These are phyloP conservation scores for Esox niger DNA, from an alignment of 2,113 vertebrate species.

Conservation along the genomic window DNA sequence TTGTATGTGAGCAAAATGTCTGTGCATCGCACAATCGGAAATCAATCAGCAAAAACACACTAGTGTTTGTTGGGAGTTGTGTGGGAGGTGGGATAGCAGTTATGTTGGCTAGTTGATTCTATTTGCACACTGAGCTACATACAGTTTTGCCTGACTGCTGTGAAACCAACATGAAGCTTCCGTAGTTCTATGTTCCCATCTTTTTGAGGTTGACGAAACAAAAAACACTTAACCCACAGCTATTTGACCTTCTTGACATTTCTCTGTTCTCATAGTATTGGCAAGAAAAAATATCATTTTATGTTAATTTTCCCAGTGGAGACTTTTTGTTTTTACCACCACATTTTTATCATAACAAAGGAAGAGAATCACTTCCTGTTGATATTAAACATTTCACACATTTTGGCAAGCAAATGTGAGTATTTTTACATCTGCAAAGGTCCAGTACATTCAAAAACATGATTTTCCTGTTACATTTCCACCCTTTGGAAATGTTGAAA, in stretches of 20 bases:
- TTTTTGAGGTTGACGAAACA: constrained; percentile 13
- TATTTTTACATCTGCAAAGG: neutral
- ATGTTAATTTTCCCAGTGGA: constrained; percentile 44
- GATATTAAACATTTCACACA: constrained; percentile 17
- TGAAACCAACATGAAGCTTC: neutral
- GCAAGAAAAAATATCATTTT: constrained; percentile 41
- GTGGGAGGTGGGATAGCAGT: neutral
- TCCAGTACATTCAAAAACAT: no score
- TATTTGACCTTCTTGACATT: constrained; percentile 49
- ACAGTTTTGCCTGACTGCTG: no score
- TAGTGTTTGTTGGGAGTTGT: no score
- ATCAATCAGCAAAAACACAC: neutral
- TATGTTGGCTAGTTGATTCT: neutral
- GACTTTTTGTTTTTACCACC: constrained; percentile 35
- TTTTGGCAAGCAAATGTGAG: constrained; percentile 16
- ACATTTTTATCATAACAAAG: constrained; percentile 47
- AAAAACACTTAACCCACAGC: constrained; percentile 30
- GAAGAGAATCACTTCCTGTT: constrained; percentile 8
- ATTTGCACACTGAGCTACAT: neutral
- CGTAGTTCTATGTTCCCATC: neutral
- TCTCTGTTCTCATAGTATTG: constrained; percentile 25
- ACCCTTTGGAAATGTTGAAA: no score
- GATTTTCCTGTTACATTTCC: no score
- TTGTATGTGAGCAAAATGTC: no score
- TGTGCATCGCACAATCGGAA: neutral